A percentile compares a stretch with the other conserved stretches of the same genome.
Conservation (phyloP, 2,113 vertebrate genomes). For the Hylia prasina region DNA sequence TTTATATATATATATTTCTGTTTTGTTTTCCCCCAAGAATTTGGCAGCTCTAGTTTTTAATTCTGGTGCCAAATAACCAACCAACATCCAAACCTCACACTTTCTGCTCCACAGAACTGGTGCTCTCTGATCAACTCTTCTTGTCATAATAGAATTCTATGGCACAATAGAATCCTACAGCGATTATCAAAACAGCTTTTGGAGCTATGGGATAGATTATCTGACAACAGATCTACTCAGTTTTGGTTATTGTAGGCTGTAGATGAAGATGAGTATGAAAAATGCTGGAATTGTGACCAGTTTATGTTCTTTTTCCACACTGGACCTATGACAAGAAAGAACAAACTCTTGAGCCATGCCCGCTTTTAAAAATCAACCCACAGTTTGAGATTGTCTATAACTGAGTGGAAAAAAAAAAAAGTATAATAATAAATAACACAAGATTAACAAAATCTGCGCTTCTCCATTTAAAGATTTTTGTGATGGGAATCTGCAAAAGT, state of each 20-base stretch:
- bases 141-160: not conserved
- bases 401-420: not conserved
- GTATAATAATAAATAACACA: not conserved
- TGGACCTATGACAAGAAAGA: not conserved
- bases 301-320: not conserved
- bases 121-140: not conserved
- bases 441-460: not conserved
- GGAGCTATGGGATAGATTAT: not conserved
- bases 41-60: not conserved
- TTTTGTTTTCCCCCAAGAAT: not conserved
- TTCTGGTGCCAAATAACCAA: not conserved
- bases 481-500: not conserved
- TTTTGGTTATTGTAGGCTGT: not conserved
- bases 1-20: too few species aligned
- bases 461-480: not conserved
- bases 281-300: not conserved
- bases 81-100: not conserved
- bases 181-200: not conserved
- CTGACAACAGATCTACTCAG: not conserved
- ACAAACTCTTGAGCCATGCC: not conserved
- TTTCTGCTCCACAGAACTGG: not conserved
- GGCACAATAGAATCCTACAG: accelerated
- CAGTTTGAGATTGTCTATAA: not conserved
- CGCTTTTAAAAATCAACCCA: not conserved
- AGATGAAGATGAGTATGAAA: not conserved